Base-by-base conservation (phyloP, 2,888 invertebrate genomes). In the Sepioteuthis lessoniana region DNA sequence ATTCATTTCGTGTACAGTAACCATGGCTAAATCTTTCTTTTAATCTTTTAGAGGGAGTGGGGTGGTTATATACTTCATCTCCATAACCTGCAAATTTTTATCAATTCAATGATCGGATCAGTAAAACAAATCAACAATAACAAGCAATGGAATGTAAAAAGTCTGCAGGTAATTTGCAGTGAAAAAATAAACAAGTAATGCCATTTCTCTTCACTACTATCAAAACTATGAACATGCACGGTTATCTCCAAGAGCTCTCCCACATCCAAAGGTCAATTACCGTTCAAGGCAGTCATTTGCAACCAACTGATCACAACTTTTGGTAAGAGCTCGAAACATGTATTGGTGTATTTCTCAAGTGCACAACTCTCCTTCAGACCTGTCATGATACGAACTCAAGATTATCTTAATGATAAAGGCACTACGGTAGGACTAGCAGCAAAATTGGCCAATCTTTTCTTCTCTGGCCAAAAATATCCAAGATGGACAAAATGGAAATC, bases 381-480 rank as follows among this genome's bases (percentile, higher is more conserved):
- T 92, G 92, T 92, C 92, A 92, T 92, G 92, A 92, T 93, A 93
- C 93, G 50, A 93, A 93, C 93, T 93, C 93, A 93, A 60, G 93
- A 93, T 93, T 93, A 93, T 93, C 60, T 93, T 35, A 93, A 93
- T 55, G 55, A 93, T 93, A 60, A 93, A 93, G 93, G 93, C 93
- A 93, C 93, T 93, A 93, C 60, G 93, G 92, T 92, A 92, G 93
- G 93, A 60, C 93, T 60, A 93, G 93, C 93, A 93, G 93, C 93
- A 50, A 93, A 46, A 50, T 92, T 92, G 92, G 92, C 92, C 92
- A 92, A 47, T 92, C 47, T 47, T 31, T 76, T 92, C 31, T 46
- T 92, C 46, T 46, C 31, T 46, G 42, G 47, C 46, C 92, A 25
- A 92, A 92, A 92, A 42, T 92, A 92, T 92, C 47, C 92, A 92